phyloP scores from a whole-genome alignment of 2,888 invertebrate species.

The Deroplatys truncata region DNA sequence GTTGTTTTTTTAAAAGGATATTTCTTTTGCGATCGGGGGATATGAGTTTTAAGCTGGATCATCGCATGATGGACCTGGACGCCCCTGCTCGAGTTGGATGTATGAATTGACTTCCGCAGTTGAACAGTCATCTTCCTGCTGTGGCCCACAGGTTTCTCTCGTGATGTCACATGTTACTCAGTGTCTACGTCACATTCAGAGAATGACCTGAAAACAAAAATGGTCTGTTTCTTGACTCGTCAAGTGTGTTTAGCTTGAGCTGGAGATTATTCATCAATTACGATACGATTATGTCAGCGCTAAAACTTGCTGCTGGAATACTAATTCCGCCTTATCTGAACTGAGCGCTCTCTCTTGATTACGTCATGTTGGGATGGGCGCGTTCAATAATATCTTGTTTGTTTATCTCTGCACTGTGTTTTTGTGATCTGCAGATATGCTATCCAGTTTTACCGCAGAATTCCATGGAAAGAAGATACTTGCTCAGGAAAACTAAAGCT shows the following conservation, averaged over 20 bases:
- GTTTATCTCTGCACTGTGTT: neutral
- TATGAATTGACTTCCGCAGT: neutral
- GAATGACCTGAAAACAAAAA: neutral
- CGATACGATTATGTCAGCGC: neutral
- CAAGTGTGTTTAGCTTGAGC: neutral
- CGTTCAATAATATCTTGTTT: neutral
- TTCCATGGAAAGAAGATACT: neutral
- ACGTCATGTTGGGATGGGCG: neutral
- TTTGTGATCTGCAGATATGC: neutral
- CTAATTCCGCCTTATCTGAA: neutral
- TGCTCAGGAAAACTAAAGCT: neutral
- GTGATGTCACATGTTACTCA: neutral
- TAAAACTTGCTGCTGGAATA: neutral
- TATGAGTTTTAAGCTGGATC: too few relatives aligned
- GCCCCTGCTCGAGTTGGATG: neutral
- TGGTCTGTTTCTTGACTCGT: neutral
- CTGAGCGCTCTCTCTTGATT: neutral
- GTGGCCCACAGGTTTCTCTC: neutral
- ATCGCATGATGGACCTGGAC: neutral
- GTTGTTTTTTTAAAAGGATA: too few relatives aligned
- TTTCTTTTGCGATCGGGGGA: too few relatives aligned
- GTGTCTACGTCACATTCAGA: neutral
- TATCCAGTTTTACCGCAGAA: neutral
- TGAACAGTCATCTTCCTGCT: neutral
- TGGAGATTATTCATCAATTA: neutral